phyloP scores from a whole-genome alignment of 2,113 vertebrate genomes.

The Sardina pilchardus region DNA sequence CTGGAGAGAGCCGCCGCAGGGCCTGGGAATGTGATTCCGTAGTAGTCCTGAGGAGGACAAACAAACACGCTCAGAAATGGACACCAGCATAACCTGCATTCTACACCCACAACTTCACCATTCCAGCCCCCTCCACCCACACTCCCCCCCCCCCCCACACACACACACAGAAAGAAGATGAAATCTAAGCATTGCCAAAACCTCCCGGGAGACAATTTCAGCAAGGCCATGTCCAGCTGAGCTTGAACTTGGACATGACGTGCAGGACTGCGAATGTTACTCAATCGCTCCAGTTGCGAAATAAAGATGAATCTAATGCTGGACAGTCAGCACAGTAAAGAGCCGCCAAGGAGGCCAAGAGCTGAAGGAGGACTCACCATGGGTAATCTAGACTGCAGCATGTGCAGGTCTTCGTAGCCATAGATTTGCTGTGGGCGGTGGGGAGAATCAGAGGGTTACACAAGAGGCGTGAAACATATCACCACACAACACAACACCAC shows the following conservation, averaged over 20 bases:
- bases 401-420: conserved; percentile 95
- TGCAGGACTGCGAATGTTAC: background rate
- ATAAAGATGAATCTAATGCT: background rate
- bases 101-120: background rate
- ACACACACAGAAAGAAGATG: background rate
- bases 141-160: background rate
- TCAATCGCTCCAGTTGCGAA: background rate
- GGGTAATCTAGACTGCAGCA: conserved; percentile 94
- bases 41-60: conserved; percentile 84
- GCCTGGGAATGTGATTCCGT: conserved; percentile 95
- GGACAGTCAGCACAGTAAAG: background rate
- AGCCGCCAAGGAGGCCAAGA: background rate
- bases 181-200: background rate
- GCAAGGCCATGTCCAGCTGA: background rate
- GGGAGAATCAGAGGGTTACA: rapidly evolving
- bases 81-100: background rate
- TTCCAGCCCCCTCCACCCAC: background rate
- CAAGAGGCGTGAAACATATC: background rate
- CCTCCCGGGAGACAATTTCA: background rate
- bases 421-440: conserved; percentile 82
- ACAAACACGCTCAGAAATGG: rapidly evolving
- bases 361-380: conserved; percentile 77
- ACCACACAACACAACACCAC: conserved; percentile 9
- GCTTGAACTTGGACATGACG: background rate
- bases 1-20: conserved; percentile 84